Evolutionary conservation across 1,140 invertebrate genomes (phyloP), one percentile per base, ranked within the genome.

Genomic region (Drosophila nigrodunni): DNA sequence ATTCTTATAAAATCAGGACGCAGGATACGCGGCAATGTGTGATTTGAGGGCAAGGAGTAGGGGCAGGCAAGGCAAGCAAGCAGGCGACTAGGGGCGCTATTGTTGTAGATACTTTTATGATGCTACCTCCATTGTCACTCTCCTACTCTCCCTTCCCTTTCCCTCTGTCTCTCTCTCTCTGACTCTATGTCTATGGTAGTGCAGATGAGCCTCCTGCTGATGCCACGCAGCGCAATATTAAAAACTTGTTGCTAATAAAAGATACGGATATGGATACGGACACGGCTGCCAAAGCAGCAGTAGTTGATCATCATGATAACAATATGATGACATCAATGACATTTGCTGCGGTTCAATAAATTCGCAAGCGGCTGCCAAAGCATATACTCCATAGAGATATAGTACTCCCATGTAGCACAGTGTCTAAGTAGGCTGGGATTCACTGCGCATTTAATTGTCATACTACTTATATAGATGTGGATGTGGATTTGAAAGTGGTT

Each of bases 191-290:
- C 21, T 34, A 6, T 25, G 47, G 13, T 7, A 34, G 10, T 47
- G 39, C 13, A 30, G 15, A 46, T 44, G 13, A 60, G 44, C 9
- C 68, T 71, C 60, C 46, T 80, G 77, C 82, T 82, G 82, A 55
- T 66, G 77, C 68, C 68, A 57, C 15, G 15, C 57, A 59, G 62
- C 50, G 78, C 69, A 72, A 89, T 89, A 89, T 89, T 89, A 89
- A 87, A 87, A 89, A 89, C 85, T 89, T 89, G 85, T 89, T 89
- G 85, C 85, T 81, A 89, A 89, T 85, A 89, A 89, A 88, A 80
- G 67, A 80, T 64, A 49, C 57, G 80, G 71, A 65, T 75, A 67
- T 43, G 70, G 66, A 76, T 67, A 59, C 60, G 62, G 65, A 64
- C 64, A 59, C 54, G 79, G 43, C 70, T 80, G 79, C 61, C 64